Percentiles rank a stretch among this genome's conserved stretches.
Conservation (phyloP, 2,888 invertebrate genomes). For the Actias luna region DNA sequence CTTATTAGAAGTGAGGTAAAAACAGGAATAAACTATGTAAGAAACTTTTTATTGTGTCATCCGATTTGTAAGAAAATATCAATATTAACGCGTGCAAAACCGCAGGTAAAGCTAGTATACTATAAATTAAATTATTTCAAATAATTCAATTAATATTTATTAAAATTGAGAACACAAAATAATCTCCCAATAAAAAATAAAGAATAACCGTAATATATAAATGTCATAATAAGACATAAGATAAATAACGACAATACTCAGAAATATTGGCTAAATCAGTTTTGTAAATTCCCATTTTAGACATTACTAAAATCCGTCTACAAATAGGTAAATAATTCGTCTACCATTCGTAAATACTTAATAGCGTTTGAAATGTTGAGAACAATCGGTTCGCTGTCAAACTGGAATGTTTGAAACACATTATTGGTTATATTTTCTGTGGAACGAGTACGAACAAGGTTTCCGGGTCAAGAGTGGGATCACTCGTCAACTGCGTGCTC, state of each 20-base stretch:
- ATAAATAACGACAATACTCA: neutral
- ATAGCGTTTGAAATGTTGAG: constrained; percentile 7
- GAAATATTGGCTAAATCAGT: neutral
- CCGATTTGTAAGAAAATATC: too few species aligned
- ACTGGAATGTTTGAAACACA: constrained; percentile 1
- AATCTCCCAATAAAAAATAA: neutral
- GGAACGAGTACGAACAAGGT: constrained; percentile 14
- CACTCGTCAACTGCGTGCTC: constrained; percentile 13
- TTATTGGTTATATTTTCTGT: constrained; percentile 11
- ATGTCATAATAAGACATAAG: neutral
- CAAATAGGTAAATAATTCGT: too few species aligned
- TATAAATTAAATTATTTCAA: too few species aligned
- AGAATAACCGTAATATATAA: neutral
- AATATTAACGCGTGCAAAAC: too few species aligned
- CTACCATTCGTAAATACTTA: constrained; percentile 2
- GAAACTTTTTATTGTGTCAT: too few species aligned
- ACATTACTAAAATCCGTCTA: neutral
- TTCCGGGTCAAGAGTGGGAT: constrained; percentile 20
- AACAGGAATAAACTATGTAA: too few species aligned
- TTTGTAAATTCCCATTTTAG: neutral
- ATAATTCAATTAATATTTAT: too few species aligned
- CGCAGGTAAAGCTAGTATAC: too few species aligned
- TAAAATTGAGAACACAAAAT: neutral
- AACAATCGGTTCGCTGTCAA: constrained; percentile 6
- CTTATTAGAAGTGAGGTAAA: too few species aligned